Percentiles rank a stretch among this genome's conserved stretches.
Conservation (phyloP, 92 coral and sea anemone genomes). For the Parazoanthus atlanticus region DNA sequence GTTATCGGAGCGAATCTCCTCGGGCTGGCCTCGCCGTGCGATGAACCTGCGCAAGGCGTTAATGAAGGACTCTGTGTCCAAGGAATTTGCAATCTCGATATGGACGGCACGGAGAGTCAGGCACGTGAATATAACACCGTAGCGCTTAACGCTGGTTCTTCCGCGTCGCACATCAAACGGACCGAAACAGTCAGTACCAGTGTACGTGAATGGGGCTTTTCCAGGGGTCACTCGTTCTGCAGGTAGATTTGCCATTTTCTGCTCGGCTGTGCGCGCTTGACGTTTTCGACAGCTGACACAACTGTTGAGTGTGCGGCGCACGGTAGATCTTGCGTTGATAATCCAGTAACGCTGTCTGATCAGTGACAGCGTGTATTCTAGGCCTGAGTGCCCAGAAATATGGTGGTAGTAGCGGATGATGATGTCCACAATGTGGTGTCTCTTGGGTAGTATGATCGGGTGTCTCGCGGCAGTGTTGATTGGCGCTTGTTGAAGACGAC, state of each 20-base stretch:
- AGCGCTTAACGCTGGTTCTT: conserved; percentile 58
- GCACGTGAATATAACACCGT: conserved; percentile 62
- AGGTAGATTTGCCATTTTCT: conserved; percentile 71
- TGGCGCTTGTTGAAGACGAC: conserved; percentile 44
- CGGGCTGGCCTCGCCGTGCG: conserved; percentile 60
- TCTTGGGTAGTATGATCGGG: conserved; percentile 44
- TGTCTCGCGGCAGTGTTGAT: conserved; percentile 29
- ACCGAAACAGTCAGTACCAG: conserved; percentile 13
- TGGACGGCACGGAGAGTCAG: conserved; percentile 51
- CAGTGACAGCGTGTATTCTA: conserved; percentile 57
- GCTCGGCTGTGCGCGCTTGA: conserved; percentile 58
- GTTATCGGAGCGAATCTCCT: conserved; percentile 65
- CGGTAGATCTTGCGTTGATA: conserved; percentile 42
- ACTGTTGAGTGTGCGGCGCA: conserved; percentile 29
- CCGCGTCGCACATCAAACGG: conserved; percentile 57
- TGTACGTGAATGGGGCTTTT: conserved; percentile 55
- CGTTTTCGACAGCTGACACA: conserved; percentile 62
- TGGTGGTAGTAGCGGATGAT: conserved; percentile 51
- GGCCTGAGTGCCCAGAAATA: conserved; percentile 59
- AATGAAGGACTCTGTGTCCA: conserved; percentile 59
- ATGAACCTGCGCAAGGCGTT: conserved; percentile 47
- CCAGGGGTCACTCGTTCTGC: conserved; percentile 49
- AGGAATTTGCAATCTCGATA: conserved; percentile 51
- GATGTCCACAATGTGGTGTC: conserved; percentile 49
- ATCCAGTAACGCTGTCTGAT: conserved; percentile 57